Evolutionary conservation across 2,888 invertebrate genomes (phyloP), one percentile per base, ranked within the genome.

Genomic region (Apomyelois bistriatella): DNA sequence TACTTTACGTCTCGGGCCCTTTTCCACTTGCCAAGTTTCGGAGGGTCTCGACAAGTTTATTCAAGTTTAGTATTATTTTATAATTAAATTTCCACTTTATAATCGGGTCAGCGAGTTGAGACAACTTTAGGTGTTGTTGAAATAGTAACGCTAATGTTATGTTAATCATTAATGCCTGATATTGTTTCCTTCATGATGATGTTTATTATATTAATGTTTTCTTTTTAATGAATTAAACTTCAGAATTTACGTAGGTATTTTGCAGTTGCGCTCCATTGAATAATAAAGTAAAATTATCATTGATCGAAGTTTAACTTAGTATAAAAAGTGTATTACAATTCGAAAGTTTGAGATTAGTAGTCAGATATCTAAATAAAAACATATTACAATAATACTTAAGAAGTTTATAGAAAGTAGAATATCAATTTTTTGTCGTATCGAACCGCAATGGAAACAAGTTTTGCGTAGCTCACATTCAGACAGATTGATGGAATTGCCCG

Each of bases 1-100:
- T 83, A 80, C 79, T 87, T 85, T 85, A 85, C 83, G 86, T 83
- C 83, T 81, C 76, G 74, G 76, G 76, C 79, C 85, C 85, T 83
- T 84, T 81, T 82, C 86, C 85, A 86, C 85, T 87, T 84, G 83
- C 79, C 74, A 79, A 87, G 79, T 87, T 88, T 75, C 71, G 70
- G 70, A 77, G 80, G 82, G 85, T 82, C 84, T 77, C 79, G 72
- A 71, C 78, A 80, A 82, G 80, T 85, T 84, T 81, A 80, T 81
- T 77, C 76, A 80, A 84, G 76, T 85, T 84, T 69, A 71, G 69
- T 77, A 81, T 82, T 85, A 85, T 84, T 83, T 78, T 84, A 76
- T 85, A 87, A 88, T 86, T 84, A 79, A 77, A 83, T 86, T 83
- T 72, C 64, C 72, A 76, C 74, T 83, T 82, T 82, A 79, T 82